phyloP scores from a whole-genome alignment of 1,140 invertebrate genomes.

The Drosophila malerkotliana region DNA sequence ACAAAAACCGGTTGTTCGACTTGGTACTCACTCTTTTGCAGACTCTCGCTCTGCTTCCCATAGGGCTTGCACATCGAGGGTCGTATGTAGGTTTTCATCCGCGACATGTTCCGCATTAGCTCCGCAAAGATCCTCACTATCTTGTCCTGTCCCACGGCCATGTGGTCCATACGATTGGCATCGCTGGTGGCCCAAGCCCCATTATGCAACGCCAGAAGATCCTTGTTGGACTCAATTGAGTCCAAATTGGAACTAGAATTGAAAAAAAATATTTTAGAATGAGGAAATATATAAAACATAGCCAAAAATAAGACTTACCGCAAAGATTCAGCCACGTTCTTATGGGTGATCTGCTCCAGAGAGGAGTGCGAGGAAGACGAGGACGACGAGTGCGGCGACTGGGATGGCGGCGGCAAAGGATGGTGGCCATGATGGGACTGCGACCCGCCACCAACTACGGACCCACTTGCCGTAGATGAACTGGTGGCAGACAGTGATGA shows the following conservation, averaged over 20 bases:
- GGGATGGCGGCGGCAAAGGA: constrained; percentile 72
- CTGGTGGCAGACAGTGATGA: constrained; percentile 8
- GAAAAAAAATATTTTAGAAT: background rate
- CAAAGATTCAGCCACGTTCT: constrained; percentile 69
- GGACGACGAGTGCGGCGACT: constrained; percentile 78
- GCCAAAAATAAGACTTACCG: constrained; percentile 47
- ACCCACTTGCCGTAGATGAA: constrained; percentile 27
- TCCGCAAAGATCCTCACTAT: constrained; percentile 92
- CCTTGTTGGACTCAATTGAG: constrained; percentile 86
- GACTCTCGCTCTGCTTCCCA: constrained; percentile 93
- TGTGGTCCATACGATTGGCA: constrained; percentile 59
- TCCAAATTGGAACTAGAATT: constrained; percentile 72
- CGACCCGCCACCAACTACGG: constrained; percentile 9
- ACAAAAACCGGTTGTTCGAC: constrained; percentile 17
- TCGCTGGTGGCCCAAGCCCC: constrained; percentile 86
- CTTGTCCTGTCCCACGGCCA: constrained; percentile 89
- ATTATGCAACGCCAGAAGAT: constrained; percentile 88
- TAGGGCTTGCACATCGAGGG: constrained; percentile 95
- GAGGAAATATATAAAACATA: background rate
- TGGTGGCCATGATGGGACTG: constrained; percentile 66
- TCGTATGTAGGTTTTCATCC: constrained; percentile 92
- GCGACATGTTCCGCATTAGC: constrained; percentile 93
- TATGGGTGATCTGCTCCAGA: constrained; percentile 71
- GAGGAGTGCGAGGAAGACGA: constrained; percentile 78
- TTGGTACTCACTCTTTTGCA: constrained; percentile 91